Base-by-base conservation (phyloP, 2,888 invertebrate genomes). In the Pterostichus madidus region DNA sequence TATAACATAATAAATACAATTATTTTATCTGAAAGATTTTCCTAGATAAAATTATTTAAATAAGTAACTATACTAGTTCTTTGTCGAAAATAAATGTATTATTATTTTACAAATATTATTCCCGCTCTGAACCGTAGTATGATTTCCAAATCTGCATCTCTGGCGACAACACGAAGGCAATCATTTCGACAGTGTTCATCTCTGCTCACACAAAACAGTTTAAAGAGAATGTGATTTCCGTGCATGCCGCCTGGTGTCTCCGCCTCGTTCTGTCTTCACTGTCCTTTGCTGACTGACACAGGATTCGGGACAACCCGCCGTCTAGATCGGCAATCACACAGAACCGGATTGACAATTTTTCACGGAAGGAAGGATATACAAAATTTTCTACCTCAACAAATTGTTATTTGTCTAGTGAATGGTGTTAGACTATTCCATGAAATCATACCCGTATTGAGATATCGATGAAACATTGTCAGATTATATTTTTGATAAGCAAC, bases 131-230 rank as follows among this genome's bases (percentile, higher is more conserved):
- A n/a, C 0, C 13, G n/a, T n/a, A 6, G 32, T 35, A 32, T 10
- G 5, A 32, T 64, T 31, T n/a, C 0, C 0, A 13, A 10, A 6
- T 24, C 6, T 13, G 64, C 35, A 11, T 31, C n/a, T 6, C 5
- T 11, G 31, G 31, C 4, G 35, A 7, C 64, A 64, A 35, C 31
- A 64, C 35, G 64, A 64, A 32, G 64, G 64, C 64, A 64, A 64
- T 64, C 64, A 64, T 64, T 35, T 52, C 46, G 13, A 49, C 49
- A 24, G 49, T 49, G 73, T 75, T 75, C 49, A 52, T 75, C 49
- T 49, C 49, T 13, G 39, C 73, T 52, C 68, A 68, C 71, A 80
- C 71, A 80, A 68, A 80, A 80, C 71, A 80, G 71, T 68, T 80
- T 71, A 68, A 71, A 80, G 71, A 68, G 71, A 71, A 71, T 80